A percentile compares a stretch with the other conserved stretches of the same genome.
Conservation (phyloP, 2,797 vertebrate species). For the Rhinella marina region DNA sequence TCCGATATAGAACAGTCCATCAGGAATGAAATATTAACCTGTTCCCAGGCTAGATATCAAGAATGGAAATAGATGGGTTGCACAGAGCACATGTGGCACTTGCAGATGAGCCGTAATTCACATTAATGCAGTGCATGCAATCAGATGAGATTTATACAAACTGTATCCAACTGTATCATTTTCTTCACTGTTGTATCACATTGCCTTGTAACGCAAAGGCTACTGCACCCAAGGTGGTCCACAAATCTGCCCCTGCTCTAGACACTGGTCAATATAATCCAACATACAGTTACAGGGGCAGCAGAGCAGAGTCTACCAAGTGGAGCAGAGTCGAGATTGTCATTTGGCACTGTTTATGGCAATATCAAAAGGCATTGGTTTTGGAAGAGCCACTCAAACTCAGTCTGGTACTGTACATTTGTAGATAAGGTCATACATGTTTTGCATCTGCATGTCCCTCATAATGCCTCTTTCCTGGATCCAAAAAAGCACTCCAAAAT, state of each 20-base stretch:
- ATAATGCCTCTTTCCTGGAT: no score
- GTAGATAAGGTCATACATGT: no score
- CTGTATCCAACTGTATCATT: not conserved
- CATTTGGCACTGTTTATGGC: not conserved
- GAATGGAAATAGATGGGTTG: not conserved
- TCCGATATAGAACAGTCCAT: not conserved
- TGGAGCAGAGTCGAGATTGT: not conserved
- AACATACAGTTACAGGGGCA: not conserved
- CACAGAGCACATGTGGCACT: not conserved
- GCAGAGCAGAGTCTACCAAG: not conserved
- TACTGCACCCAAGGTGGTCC: no score
- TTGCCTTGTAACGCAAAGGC: not conserved
- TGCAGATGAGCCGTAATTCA: not conserved
- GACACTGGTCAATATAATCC: not conserved
- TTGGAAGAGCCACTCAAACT: no score
- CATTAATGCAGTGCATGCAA: not conserved
- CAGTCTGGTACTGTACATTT: no score
- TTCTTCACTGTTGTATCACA: not conserved
- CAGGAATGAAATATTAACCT: slow-evolving; percentile 5
- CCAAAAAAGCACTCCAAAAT: no score
- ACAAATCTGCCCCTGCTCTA: not conserved
- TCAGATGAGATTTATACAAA: not conserved
- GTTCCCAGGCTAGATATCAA: not conserved
- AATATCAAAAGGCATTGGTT: not conserved
- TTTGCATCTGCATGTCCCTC: no score